Evolutionary conservation across 2,113 vertebrate genomes (phyloP).

Genomic region (Labrus mixtus): DNA sequence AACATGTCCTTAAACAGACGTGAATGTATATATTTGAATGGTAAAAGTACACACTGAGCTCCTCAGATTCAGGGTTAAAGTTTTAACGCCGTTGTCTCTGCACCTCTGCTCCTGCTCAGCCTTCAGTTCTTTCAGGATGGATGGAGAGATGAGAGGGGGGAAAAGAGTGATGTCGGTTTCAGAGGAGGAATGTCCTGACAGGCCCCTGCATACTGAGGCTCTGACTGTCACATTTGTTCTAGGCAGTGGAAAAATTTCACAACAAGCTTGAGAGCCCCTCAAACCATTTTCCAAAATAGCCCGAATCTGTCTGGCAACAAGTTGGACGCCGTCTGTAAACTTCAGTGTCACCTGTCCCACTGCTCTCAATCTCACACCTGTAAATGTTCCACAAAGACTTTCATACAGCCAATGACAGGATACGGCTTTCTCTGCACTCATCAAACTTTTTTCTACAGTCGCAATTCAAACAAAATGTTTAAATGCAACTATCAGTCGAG

Average conservation of each 20-base stretch:
- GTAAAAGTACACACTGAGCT: background rate
- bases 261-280: conserved; percentile 61
- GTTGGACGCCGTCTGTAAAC: background rate
- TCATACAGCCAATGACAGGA: background rate
- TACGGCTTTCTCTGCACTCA: background rate
- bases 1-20: background rate
- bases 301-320: conserved; percentile 9
- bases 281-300: conserved; percentile 74
- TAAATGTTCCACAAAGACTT: background rate
- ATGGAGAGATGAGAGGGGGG: conserved; percentile 36
- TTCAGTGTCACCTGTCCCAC: conserved; percentile 11
- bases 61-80: background rate
- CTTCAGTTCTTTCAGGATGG: conserved; percentile 25
- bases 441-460: background rate
- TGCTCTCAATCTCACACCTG: background rate
- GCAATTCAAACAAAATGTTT: background rate
- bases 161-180: background rate
- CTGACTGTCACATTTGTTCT: conserved; percentile 56
- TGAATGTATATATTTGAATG: background rate
- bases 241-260: conserved; percentile 56
- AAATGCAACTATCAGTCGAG: background rate
- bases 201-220: conserved; percentile 51
- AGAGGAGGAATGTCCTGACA: conserved; percentile 70
- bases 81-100: background rate
- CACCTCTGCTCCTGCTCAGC: conserved; percentile 18